A percentile compares a stretch with the other conserved stretches of the same genome.
These are phyloP conservation scores for Tipula vernalis DNA, from an alignment of 2,888 invertebrate genomes.

Conservation along the genomic window DNA sequence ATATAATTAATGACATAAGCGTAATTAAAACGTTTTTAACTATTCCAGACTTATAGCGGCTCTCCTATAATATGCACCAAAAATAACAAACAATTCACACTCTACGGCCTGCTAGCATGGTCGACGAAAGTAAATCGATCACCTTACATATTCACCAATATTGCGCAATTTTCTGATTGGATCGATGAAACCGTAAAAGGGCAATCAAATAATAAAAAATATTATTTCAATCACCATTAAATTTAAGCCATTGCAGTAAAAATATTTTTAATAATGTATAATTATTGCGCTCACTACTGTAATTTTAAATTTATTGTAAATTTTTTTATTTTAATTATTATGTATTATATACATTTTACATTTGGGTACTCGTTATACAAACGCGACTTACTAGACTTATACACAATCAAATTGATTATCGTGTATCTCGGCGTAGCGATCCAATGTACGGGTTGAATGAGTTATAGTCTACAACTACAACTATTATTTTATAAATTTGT, in stretches of 20 bases:
- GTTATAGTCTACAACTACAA: background rate
- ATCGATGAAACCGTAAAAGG: background rate
- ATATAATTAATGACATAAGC: background rate
- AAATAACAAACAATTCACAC: background rate
- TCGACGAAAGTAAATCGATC: conserved; percentile 7
- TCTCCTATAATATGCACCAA: background rate
- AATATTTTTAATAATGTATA: background rate
- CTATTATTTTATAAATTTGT: background rate
- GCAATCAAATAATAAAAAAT: background rate
- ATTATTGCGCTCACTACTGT: background rate
- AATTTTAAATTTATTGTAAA: background rate
- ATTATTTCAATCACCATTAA: background rate
- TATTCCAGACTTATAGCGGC: background rate
- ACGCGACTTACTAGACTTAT: background rate
- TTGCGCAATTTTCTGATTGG: background rate
- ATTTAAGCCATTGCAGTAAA: background rate
- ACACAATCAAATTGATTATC: background rate
- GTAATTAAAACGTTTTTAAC: background rate
- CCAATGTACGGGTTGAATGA: background rate
- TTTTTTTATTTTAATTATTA: background rate
- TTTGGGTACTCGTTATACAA: background rate
- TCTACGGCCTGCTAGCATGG: background rate
- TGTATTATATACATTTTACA: background rate
- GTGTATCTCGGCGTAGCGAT: background rate
- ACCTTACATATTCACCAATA: background rate